phyloP scores from a whole-genome alignment of 1,140 invertebrate species.

The Ylistrum balloti region DNA sequence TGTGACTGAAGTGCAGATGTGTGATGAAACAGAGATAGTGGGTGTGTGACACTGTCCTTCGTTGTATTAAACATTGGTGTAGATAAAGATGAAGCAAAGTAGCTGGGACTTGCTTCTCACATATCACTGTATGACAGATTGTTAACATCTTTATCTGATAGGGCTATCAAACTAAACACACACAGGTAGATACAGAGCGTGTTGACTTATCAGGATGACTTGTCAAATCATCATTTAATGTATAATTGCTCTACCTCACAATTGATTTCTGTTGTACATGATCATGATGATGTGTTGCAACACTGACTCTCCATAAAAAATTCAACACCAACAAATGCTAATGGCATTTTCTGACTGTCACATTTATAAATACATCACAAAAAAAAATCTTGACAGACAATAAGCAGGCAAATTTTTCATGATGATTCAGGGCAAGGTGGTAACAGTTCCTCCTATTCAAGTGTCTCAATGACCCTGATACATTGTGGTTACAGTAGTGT shows the following conservation, averaged over 20 bases:
- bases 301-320: not conserved
- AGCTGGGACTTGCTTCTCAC: not conserved
- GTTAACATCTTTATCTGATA: slow-evolving; percentile 21
- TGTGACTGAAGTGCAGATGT: not conserved
- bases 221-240: slow-evolving; percentile 31
- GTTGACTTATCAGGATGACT: slow-evolving; percentile 15
- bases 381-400: slow-evolving; percentile 25
- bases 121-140: not conserved
- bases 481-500: slow-evolving; percentile 33
- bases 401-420: not conserved
- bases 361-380: not conserved
- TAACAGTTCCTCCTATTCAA: slow-evolving; percentile 20
- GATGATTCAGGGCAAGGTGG: slow-evolving; percentile 32
- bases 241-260: not conserved
- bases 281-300: not conserved
- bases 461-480: slow-evolving; percentile 32
- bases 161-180: not conserved
- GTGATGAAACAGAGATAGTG: not conserved
- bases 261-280: slow-evolving; percentile 20
- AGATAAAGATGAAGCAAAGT: not conserved
- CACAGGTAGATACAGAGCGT: not conserved
- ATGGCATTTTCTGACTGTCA: not conserved
- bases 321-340: not conserved
- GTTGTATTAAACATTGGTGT: not conserved
- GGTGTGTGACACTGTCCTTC: not conserved